Conservation (phyloP, 2,113 vertebrate genomes). For the Phyllostomus hastatus region DNA sequence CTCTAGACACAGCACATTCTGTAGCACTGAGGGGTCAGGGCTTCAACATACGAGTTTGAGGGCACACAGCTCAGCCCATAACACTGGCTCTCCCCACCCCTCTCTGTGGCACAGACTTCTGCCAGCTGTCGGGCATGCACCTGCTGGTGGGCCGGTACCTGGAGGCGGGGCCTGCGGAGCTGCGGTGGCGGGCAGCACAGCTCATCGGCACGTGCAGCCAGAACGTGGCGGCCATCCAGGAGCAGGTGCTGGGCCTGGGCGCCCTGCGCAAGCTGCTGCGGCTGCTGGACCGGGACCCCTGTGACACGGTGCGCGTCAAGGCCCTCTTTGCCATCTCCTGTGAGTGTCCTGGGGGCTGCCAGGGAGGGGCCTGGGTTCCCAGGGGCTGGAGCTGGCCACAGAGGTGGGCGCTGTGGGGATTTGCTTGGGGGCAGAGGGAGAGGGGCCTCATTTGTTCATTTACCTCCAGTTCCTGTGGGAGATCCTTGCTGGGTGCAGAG, state of each 20-base stretch:
- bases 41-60: accelerated
- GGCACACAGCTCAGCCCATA: not conserved
- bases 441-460: not conserved
- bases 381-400: accelerated
- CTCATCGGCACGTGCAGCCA: constrained; percentile 90
- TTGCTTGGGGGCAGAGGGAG: not conserved
- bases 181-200: constrained; percentile 90
- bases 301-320: constrained; percentile 87
- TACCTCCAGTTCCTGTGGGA: not conserved
- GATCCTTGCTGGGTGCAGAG: not conserved
- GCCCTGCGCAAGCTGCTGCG: constrained; percentile 86
- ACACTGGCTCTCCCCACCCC: accelerated
- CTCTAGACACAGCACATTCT: not conserved
- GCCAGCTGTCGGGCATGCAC: constrained; percentile 90
- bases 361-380: not conserved
- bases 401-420: not conserved
- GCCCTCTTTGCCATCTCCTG: constrained; percentile 93
- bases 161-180: constrained; percentile 80
- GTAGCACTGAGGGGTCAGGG: no score
- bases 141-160: constrained; percentile 86
- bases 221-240: constrained; percentile 91
- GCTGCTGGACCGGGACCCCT: constrained; percentile 85
- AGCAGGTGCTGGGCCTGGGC: constrained; percentile 83
- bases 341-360: constrained; percentile 75
- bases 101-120: constrained; percentile 84